Evolutionary conservation across 2,888 invertebrate species (phyloP).

Genomic region (Hipparchia sbordonii): DNA sequence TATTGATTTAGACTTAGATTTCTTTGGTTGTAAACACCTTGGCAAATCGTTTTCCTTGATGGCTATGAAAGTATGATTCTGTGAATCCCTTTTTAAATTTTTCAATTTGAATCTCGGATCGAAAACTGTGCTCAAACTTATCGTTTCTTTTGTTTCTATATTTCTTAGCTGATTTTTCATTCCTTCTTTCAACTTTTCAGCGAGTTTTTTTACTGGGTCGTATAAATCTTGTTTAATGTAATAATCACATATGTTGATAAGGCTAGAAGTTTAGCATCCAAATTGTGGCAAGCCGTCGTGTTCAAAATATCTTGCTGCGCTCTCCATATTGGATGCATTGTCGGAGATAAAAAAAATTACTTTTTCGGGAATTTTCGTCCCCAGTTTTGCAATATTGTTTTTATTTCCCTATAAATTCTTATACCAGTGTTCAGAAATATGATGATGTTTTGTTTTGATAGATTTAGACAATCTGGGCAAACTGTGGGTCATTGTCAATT

Average conservation of each 20-base stretch:
- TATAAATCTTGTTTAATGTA: background rate
- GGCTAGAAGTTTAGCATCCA: conserved; percentile 1
- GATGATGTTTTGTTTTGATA: too few species aligned
- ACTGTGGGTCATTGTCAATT: too few species aligned
- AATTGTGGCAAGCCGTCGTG: background rate
- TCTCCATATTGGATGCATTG: background rate
- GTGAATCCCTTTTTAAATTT: too few species aligned
- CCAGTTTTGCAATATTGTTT: background rate
- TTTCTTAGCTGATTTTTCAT: background rate
- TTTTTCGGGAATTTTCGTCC: background rate
- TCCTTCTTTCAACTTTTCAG: background rate
- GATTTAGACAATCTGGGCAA: too few species aligned
- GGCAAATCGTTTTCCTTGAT: too few species aligned
- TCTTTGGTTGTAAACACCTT: too few species aligned
- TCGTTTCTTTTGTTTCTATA: background rate
- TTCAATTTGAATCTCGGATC: background rate
- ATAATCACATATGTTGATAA: background rate
- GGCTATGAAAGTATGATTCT: too few species aligned
- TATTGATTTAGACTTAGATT: too few species aligned
- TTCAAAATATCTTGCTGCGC: background rate
- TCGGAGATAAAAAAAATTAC: conserved; percentile 9
- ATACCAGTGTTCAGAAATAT: background rate
- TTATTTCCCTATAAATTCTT: background rate
- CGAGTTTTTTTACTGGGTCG: background rate
- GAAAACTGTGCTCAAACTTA: background rate